phyloP scores from a whole-genome alignment of 2,888 invertebrate genomes.

The Cosmia pyralina region DNA sequence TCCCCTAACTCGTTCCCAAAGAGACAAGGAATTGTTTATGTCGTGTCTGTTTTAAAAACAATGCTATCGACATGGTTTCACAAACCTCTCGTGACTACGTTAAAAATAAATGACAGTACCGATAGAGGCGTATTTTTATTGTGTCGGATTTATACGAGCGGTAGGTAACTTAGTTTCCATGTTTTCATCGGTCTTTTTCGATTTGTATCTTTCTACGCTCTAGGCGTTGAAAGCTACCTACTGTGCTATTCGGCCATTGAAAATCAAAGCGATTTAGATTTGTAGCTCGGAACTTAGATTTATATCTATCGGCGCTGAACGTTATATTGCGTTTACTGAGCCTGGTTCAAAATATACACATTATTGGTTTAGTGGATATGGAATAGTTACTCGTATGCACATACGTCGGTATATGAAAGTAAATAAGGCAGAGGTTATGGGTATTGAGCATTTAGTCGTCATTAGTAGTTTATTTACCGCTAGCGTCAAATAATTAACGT shows the following conservation, averaged over 20 bases:
- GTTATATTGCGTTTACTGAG: slow-evolving; percentile 46
- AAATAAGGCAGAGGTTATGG: slow-evolving; percentile 14
- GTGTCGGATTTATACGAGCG: slow-evolving; percentile 74
- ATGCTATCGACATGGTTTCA: slow-evolving; percentile 65
- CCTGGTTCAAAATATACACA: slow-evolving; percentile 20
- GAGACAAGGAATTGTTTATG: slow-evolving; percentile 76
- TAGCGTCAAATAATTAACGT: slow-evolving; percentile 2
- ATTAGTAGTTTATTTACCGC: slow-evolving; percentile 20
- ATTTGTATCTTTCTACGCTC: slow-evolving; percentile 70
- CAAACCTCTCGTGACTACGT: slow-evolving; percentile 67
- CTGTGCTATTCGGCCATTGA: slow-evolving; percentile 59
- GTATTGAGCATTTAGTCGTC: slow-evolving; percentile 6
- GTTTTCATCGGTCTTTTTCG: slow-evolving; percentile 70
- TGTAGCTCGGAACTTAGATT: slow-evolving; percentile 56
- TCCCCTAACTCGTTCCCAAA: slow-evolving; percentile 69
- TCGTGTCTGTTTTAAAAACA: slow-evolving; percentile 69
- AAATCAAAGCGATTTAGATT: slow-evolving; percentile 62
- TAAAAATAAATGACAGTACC: slow-evolving; percentile 74
- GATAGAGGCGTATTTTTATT: slow-evolving; percentile 68
- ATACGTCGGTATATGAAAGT: not conserved
- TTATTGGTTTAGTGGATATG: slow-evolving; percentile 45
- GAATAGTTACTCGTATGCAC: slow-evolving; percentile 14
- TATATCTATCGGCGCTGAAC: slow-evolving; percentile 42
- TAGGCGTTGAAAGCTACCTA: slow-evolving; percentile 66
- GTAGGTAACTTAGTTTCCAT: slow-evolving; percentile 73